Evolutionary conservation across 2,888 invertebrate genomes (phyloP), one percentile per base, ranked within the genome.

Genomic region (Conchocele bisecta): DNA sequence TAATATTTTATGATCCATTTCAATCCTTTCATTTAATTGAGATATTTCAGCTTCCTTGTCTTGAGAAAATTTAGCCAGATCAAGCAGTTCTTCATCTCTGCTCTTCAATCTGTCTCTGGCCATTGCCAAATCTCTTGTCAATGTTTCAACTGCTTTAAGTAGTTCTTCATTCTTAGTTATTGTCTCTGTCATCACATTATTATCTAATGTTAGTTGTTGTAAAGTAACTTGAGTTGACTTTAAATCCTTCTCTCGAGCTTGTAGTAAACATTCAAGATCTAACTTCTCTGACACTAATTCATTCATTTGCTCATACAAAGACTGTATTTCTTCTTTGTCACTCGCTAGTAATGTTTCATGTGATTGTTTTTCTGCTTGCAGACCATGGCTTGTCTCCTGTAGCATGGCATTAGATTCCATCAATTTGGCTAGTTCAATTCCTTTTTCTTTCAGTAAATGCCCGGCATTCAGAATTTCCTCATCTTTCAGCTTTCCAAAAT

Each of bases 231-330:
- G 66, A 48, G 74, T 68, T 59, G 24, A 71, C 37, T 58, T 54
- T 22, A 80, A 35, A 46, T 74, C 63, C 57, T 74, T 51, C 48
- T 82, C 77, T 53, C 77, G 81, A 35, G 82, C 81, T 46, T 70
- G 61, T 4, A 78, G 15, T 22, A 11, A 57, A 4, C 69, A 59
- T 58, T 84, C 80, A 9, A 83, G 17, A 17, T 79, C 69, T 50
- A 75, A 31, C 39, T 82, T 83, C 53, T 83, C 83, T 26, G 72
- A 73, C 9, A 74, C 56, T 11, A 80, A 44, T 33, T 75, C 73
- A 41, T 84, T 81, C 53, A 83, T 73, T 39, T 76, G 73, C 35
- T 68, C 72, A 71, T 82, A 78, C 51, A 81, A 65, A 28, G 75
- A 66, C 46, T 77, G 82, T 17, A 67, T 67, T 69, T 81, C 75